Conservation (phyloP, 2,888 invertebrate genomes). For the Acanthacorydalis orientalis region DNA sequence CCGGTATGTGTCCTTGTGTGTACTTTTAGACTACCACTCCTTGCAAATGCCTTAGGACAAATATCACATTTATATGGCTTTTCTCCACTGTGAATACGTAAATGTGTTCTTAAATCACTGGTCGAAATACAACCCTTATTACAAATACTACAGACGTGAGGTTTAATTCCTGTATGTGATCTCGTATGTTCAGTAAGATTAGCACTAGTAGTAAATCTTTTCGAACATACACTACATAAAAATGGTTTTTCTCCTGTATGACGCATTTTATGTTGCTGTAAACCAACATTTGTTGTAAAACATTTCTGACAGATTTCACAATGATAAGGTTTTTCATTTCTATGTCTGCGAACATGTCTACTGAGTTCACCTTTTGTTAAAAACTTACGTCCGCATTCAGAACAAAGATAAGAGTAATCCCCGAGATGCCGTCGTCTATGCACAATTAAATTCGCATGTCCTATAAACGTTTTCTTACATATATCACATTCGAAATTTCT, state of each 20-base stretch:
- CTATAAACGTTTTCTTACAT: constrained; percentile 41
- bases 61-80: constrained; percentile 8
- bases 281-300: constrained; percentile 9
- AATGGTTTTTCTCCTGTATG: constrained; percentile 9
- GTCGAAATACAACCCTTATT: constrained; percentile 10
- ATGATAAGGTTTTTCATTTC: constrained; percentile 8
- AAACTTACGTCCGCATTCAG: constrained; percentile 20
- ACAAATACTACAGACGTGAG: constrained; percentile 8
- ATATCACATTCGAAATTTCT: constrained; percentile 37
- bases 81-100: constrained; percentile 10
- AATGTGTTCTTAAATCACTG: constrained; percentile 10
- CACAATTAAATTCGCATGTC: constrained; percentile 39
- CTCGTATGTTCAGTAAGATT: constrained; percentile 10
- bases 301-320: constrained; percentile 9
- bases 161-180: constrained; percentile 9
- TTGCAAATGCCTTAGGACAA: constrained; percentile 8
- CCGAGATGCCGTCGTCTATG: constrained; percentile 40
- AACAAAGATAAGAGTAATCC: constrained; percentile 18
- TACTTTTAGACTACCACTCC: constrained; percentile 9
- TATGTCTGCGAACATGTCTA: constrained; percentile 9
- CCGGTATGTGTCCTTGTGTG: constrained; percentile 10
- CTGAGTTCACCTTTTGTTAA: constrained; percentile 10
- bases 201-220: constrained; percentile 8
- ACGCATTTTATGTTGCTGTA: constrained; percentile 9
- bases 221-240: constrained; percentile 9